Evolutionary conservation across 2,888 invertebrate genomes (phyloP), one percentile per base, ranked within the genome.

Genomic region (Cerastis rubricosa): DNA sequence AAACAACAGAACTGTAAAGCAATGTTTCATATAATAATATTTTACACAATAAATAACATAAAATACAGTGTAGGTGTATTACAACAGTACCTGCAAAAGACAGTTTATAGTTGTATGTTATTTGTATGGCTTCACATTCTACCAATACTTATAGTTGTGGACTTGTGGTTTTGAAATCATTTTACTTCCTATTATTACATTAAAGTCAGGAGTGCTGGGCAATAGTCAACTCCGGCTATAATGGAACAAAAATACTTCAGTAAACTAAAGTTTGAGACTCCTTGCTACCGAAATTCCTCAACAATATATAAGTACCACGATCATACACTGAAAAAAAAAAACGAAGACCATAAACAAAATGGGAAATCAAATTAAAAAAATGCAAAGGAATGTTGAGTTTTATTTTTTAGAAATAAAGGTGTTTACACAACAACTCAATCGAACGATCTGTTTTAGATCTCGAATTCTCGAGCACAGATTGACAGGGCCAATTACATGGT

Each of bases 401-500:
- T 54, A 57, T 67, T 64, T 59, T 51, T 19, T 43, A 19, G 35
- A 49, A 57, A 14, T 71, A 49, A 54, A 77, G 63, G 29, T 70
- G 72, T 83, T 69, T 78, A 73, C 79, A 71, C 69, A 85, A 78
- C 82, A 76, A 71, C 70, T 83, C 77, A 83, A 85, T 80, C 66
- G 70, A 61, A 66, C 70, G 49, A 65, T 71, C 85, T 76, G 83
- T 80, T 83, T 81, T 80, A 76, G 64, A 80, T 84, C 82, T 76
- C 68, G 29, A 51, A 22, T 71, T 84, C 82, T 76, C 68, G 29
- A 51, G 19, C 74, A 74, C 43, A 65, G 85, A 82, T 83, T 81
- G 86, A 80, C 85, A 78, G 82, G 49, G 54, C 71, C 80, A 83
- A 86, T 86, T 85, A 86, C 80, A 81, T 72, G 85, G 78, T 85